These are phyloP conservation scores for Platycercus adscitus DNA, from an alignment of 2,113 vertebrate genomes.

Conservation along the genomic window DNA sequence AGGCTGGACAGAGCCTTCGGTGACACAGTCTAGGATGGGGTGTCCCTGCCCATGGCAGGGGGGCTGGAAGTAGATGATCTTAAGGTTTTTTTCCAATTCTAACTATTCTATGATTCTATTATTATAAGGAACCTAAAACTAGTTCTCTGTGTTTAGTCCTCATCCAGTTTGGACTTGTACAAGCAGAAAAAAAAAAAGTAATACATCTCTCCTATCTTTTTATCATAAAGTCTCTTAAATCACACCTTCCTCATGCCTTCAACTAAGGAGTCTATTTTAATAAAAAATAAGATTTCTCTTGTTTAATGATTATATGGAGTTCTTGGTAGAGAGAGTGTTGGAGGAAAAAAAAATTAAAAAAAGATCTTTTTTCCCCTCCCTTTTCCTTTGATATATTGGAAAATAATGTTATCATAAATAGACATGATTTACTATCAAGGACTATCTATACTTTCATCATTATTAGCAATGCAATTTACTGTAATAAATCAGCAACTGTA, in stretches of 20 bases:
- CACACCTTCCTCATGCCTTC: not conserved
- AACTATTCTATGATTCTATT: not conserved
- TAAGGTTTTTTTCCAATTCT: not conserved
- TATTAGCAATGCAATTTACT: not conserved
- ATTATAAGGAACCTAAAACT: not conserved
- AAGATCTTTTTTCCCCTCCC: accelerated
- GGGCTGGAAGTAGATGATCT: not conserved
- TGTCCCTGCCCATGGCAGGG: not conserved
- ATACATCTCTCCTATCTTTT: not conserved
- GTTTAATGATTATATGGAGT: not conserved
- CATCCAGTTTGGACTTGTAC: not conserved
- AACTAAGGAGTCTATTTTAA: not conserved
- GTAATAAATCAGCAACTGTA: not conserved
- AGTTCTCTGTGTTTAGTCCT: not conserved
- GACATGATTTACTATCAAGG: not conserved
- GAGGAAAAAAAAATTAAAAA: accelerated
- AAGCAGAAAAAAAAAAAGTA: not conserved
- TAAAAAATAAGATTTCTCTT: not conserved
- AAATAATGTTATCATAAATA: not conserved
- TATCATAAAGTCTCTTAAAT: not conserved
- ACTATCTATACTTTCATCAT: not conserved
- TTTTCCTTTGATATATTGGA: not conserved
- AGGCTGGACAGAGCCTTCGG: not conserved
- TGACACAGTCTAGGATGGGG: not conserved
- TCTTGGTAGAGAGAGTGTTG: not conserved